A percentile compares a stretch with the other conserved stretches of the same genome.
Evolutionary conservation across 1,140 invertebrate species (phyloP).

Genomic region (Galendromus occidentalis): DNA sequence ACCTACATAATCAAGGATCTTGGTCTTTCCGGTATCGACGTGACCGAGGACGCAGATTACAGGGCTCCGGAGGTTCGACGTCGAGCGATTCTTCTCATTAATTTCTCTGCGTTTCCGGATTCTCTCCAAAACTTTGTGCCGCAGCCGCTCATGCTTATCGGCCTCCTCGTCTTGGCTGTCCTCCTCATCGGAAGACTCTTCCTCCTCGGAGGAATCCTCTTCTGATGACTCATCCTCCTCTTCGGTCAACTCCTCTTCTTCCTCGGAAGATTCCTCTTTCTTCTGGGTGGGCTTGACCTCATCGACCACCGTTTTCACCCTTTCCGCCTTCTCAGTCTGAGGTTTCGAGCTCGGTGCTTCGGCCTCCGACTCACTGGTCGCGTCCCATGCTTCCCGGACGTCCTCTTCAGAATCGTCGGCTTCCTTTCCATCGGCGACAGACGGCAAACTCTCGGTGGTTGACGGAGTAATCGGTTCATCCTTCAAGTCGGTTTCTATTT

Average conservation of each 20-base stretch:
- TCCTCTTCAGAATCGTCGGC: slow-evolving; percentile 18
- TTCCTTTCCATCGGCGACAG: slow-evolving; percentile 17
- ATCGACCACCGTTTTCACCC: not conserved
- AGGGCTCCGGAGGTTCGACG: slow-evolving; percentile 67
- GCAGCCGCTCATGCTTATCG: slow-evolving; percentile 34
- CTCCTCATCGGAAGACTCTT: slow-evolving; percentile 15
- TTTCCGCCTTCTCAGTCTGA: slow-evolving; percentile 3
- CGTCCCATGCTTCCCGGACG: slow-evolving; percentile 24
- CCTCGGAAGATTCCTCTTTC: not conserved
- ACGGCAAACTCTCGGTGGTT: not conserved
- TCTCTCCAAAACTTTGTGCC: slow-evolving; percentile 40
- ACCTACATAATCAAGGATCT: slow-evolving; percentile 77
- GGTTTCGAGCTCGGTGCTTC: not conserved
- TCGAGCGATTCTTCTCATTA: slow-evolving; percentile 54
- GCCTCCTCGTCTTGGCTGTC: slow-evolving; percentile 17
- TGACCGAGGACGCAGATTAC: slow-evolving; percentile 98
- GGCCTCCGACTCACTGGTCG: slow-evolving; percentile 42
- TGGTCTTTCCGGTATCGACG: slow-evolving; percentile 98
- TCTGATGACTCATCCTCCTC: slow-evolving; percentile 13
- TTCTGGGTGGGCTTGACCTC: not conserved
- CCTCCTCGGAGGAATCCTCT: slow-evolving; percentile 13
- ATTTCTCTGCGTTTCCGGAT: slow-evolving; percentile 59
- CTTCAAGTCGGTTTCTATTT: slow-evolving; percentile 25
- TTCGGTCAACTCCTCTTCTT: slow-evolving; percentile 11
- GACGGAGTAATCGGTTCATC: slow-evolving; percentile 37